Base-by-base conservation (phyloP, 2,888 invertebrate species). In the Scaptomyza polygonia region DNA sequence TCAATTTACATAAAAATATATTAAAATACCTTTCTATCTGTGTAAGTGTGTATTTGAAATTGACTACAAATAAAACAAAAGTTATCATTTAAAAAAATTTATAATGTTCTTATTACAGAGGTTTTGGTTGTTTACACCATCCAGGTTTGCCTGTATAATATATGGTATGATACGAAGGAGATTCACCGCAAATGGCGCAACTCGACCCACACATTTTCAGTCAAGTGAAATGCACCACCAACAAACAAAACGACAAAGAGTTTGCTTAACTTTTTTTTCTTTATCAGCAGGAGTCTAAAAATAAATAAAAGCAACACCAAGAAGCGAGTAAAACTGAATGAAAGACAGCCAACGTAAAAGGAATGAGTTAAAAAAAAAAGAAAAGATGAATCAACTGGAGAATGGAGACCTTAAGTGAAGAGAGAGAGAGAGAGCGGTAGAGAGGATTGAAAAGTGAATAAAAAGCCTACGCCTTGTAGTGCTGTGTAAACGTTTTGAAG, bases 251-350 rank as follows among this genome's bases (percentile, higher is more conserved):
- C 53, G 55, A 32, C 52, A 29, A 59, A 69, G 64, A 54, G 58
- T 65, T 65, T 18, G 39, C 47, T 56, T 43, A 51, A 36, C 39
- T 30, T 42, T 56, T 72, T 73, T 44, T 11, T 14, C 29, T 72
- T 73, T 72, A 72, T 73, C 70, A 71, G 59, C 47, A n/a, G 47
- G 57, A 51, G 30, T 34, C 73, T 70, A 72, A 70, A 74, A 67
- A 69, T 71, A 67, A 74, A 48, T 16, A 30, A 16, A 18, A 14
- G 16, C 18, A 30, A 14, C 39, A 48, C 14, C 59, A 66, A 44
- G 66, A 42, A 34, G 44, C 70, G 42, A 47, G 59, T 62, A 72
- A 67, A 56, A 68, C 16, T 69, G 69, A 73, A 72, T 66, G 73
- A 72, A 69, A 72, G 42, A 54, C 61, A 51, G 58, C 40, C 53